Evolutionary conservation across 1,140 invertebrate genomes (phyloP), one percentile per base, ranked within the genome.

Genomic region (Subanguina moxae): DNA sequence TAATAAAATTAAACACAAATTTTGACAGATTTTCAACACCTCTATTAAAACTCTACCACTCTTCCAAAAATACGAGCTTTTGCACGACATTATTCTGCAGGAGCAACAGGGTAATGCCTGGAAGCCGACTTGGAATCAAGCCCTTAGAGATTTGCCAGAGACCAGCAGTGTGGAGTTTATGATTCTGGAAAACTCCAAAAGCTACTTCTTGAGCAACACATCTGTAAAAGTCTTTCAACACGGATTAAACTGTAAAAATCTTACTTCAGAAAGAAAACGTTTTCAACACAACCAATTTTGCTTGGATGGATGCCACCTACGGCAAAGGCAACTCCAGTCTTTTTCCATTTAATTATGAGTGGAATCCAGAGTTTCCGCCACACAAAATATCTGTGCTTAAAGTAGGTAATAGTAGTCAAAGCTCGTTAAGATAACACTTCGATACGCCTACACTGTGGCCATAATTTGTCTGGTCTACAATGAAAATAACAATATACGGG

Each of bases 101-200:
- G 48, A 52, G 15, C 48, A 52, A 52, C n/a, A 52, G 15, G 48
- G 56, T 38, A 28, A 46, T n/a, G 45, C 13, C 15, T 75, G 73
- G 73, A 32, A 67, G 15, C 23, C 32, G 1, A 25, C 65, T 11
- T 77, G 75, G 75, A 73, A 78, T 52, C n/a, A 21, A 15, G 57
- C 21, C 43, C 1, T 58, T 46, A 13, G 76, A 74, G 72, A 64
- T 21, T 73, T 77, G 64, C 76, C 79, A 19, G 79, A 79, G 62
- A 74, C 76, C 13, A 69, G 43, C n/a, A 70, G 64, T 59, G 67
- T 76, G 27, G 79, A 80, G 28, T 80, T 77, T 42, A 65, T 76
- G 38, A 62, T 80, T 27, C 57, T 82, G n/a, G 79, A 79, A 32
- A 82, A 81, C 56, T 80, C 78, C 5, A 80, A 80, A 64, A 59